A percentile compares a stretch with the other conserved stretches of the same genome.
Conservation (phyloP, 1,140 invertebrate species). For the Trissolcus basalis region DNA sequence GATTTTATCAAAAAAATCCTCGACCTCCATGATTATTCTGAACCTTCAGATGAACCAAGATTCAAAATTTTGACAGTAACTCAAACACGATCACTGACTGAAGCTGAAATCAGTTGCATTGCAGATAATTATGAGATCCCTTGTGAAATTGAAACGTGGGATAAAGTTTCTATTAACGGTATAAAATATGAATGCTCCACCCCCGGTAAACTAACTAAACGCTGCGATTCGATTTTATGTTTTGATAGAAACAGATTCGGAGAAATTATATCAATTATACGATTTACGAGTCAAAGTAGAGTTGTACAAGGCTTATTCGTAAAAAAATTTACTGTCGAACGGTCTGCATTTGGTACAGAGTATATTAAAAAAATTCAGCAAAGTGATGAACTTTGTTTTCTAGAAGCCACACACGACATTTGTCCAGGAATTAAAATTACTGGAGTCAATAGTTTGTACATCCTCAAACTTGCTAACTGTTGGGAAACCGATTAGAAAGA, state of each 20-base stretch:
- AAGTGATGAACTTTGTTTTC: neutral
- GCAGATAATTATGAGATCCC: neutral
- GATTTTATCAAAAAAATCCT: constrained; percentile 10
- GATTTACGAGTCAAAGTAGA: neutral
- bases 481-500: constrained; percentile 9
- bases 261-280: neutral
- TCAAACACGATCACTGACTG: neutral
- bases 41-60: neutral
- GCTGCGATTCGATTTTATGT: neutral
- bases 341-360: constrained; percentile 2
- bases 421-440: constrained; percentile 3
- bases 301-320: neutral
- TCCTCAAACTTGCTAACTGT: constrained; percentile 1
- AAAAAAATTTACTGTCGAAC: neutral
- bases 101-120: neutral
- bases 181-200: neutral
- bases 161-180: neutral
- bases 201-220: neutral
- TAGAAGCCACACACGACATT: neutral
- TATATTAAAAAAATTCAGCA: neutral
- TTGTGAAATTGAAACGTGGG: neutral
- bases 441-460: neutral
- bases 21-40: neutral
- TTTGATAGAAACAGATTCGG: neutral
- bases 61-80: neutral